Percentiles rank a stretch among this genome's conserved stretches.
phyloP scores from a whole-genome alignment of 2,797 vertebrate species.

The Botia almorhae region DNA sequence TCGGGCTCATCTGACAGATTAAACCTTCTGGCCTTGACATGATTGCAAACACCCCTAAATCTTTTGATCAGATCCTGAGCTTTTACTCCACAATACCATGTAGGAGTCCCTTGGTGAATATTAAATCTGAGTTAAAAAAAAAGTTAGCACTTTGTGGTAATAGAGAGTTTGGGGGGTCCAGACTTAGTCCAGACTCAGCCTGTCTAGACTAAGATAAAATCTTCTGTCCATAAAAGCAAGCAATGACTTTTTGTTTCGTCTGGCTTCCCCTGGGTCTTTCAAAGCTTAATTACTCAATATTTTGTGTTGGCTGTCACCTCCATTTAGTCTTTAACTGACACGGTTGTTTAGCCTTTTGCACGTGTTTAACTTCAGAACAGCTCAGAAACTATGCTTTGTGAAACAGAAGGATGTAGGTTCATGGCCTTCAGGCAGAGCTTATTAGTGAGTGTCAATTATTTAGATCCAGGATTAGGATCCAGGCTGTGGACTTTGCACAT shows the following conservation, averaged over 20 bases:
- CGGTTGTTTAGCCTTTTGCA: conserved; percentile 50
- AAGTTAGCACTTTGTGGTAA: conserved; percentile 11
- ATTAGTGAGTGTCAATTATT: conserved; percentile 21
- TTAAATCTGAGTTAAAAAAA: conserved; percentile 20
- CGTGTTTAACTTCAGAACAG: conserved; percentile 35
- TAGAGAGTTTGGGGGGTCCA: background rate
- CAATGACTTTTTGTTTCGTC: background rate
- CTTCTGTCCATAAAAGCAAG: background rate
- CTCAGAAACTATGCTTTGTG: conserved; percentile 11
- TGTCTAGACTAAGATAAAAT: background rate
- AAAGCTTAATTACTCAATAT: conserved; percentile 54
- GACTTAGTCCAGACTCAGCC: background rate
- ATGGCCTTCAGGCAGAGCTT: background rate
- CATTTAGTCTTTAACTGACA: conserved; percentile 48
- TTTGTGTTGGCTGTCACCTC: conserved; percentile 52
- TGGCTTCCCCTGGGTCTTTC: conserved; percentile 31
- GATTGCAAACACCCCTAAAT: conserved; percentile 27
- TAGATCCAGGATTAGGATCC: conserved; percentile 18
- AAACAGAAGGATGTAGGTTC: conserved; percentile 3
- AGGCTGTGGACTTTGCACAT: conserved; percentile 13
- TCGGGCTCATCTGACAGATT: conserved; percentile 30
- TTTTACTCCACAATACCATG: conserved; percentile 26
- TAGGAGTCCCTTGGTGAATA: conserved; percentile 13
- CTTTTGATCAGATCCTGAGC: conserved; percentile 32
- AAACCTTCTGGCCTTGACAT: conserved; percentile 28